Percentiles rank a stretch among this genome's conserved stretches.
Conservation (phyloP, 2,888 invertebrate genomes). For the Dynastes maya region DNA sequence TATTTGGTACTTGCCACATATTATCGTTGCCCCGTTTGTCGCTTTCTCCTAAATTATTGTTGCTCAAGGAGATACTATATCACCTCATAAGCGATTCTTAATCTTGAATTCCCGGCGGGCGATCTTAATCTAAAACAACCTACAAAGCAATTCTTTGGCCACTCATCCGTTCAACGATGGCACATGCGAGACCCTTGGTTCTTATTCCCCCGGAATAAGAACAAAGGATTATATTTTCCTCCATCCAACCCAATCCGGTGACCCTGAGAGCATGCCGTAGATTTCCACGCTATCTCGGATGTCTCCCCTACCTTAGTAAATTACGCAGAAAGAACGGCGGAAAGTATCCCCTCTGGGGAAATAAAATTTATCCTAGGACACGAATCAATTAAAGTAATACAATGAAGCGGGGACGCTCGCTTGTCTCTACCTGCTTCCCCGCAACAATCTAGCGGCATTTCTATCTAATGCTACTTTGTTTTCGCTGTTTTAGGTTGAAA, state of each 20-base stretch:
- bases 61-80: too few relatives aligned
- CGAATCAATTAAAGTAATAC: conserved; percentile 50
- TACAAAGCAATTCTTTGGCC: conserved; percentile 11
- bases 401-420: conserved; percentile 23
- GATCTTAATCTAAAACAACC: conserved; percentile 1
- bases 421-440: neutral
- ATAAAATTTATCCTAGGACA: conserved; percentile 44
- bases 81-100: too few relatives aligned
- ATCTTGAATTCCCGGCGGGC: too few relatives aligned
- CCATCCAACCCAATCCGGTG: neutral
- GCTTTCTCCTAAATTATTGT: too few relatives aligned
- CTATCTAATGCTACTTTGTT: neutral
- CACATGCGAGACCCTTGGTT: neutral
- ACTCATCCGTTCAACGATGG: neutral
- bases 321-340: conserved; percentile 31
- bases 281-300: too few relatives aligned
- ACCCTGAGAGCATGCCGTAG: neutral
- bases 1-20: too few relatives aligned
- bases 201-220: neutral
- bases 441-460: neutral
- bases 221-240: neutral
- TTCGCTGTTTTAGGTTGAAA: neutral
- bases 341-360: conserved; percentile 35
- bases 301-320: neutral
- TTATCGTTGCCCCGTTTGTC: too few relatives aligned